A percentile compares a stretch with the other conserved stretches of the same genome.
Conservation (phyloP, 2,888 invertebrate species). For the Tetranychus piercei region DNA sequence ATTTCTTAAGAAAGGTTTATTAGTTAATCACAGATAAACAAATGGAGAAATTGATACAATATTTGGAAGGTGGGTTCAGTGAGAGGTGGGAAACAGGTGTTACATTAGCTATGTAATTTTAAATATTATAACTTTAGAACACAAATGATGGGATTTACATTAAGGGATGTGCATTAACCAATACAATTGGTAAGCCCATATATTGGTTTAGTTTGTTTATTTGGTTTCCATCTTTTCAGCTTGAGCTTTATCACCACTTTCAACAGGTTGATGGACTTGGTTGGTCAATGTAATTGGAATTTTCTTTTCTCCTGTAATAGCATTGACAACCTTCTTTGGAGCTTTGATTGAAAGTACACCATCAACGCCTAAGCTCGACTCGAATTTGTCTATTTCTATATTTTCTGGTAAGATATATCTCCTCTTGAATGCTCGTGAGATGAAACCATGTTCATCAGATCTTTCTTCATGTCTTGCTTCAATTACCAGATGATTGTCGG, state of each 20-base stretch:
- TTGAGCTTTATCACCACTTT: neutral
- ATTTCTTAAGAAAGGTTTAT: too few species aligned
- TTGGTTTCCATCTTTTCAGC: neutral
- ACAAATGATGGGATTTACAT: too few species aligned
- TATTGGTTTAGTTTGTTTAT: neutral
- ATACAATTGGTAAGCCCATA: neutral
- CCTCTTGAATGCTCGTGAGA: constrained; percentile 25
- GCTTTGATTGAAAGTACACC: constrained; percentile 23
- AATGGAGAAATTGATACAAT: too few species aligned
- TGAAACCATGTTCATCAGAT: constrained; percentile 25
- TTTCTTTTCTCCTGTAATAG: neutral
- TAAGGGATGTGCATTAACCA: too few species aligned
- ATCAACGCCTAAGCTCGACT: constrained; percentile 21
- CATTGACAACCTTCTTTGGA: constrained; percentile 17
- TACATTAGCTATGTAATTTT: too few species aligned
- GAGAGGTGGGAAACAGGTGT: too few species aligned
- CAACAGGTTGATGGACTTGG: neutral
- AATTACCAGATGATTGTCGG: constrained; percentile 24
- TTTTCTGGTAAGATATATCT: constrained; percentile 25
- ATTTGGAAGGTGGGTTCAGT: too few species aligned
- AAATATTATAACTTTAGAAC: too few species aligned
- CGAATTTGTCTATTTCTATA: constrained; percentile 23
- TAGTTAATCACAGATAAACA: too few species aligned
- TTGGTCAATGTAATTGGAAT: constrained; percentile 1
- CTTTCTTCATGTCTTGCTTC: constrained; percentile 26